Evolutionary conservation across 2,113 vertebrate species (phyloP).

Genomic region (Spermophilus dauricus): DNA sequence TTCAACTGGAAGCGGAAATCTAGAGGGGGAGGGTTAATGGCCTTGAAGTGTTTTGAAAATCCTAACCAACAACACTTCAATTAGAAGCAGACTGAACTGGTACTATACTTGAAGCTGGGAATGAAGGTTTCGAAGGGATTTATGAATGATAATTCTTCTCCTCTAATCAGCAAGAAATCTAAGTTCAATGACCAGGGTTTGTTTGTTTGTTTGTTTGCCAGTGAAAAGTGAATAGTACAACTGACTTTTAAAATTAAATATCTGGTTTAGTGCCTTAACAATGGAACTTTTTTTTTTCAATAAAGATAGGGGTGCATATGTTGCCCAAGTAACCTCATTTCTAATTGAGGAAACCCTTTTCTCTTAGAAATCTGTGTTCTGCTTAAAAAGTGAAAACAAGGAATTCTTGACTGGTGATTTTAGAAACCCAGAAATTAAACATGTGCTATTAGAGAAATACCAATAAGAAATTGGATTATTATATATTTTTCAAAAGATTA

Average conservation of each 20-base stretch:
- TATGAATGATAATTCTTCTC: constrained; percentile 25
- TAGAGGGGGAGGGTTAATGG: background rate
- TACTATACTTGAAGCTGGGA: background rate
- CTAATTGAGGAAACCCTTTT: background rate
- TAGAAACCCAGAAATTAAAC: constrained; percentile 33
- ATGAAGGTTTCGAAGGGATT: background rate
- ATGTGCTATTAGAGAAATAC: background rate
- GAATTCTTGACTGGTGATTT: background rate
- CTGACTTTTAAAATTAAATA: constrained; percentile 36
- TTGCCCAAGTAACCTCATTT: background rate
- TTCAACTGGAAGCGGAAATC: constrained; percentile 24
- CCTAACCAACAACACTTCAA: constrained; percentile 3
- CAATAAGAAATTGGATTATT: constrained; percentile 34
- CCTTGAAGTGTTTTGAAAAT: constrained; percentile 57
- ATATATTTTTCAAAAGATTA: constrained; percentile 54
- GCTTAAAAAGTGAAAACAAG: constrained; percentile 34
- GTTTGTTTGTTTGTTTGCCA: background rate
- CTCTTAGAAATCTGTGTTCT: constrained; percentile 35
- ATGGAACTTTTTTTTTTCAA: background rate
- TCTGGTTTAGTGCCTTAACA: constrained; percentile 43
- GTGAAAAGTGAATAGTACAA: constrained; percentile 36
- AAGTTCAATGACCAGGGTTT: background rate
- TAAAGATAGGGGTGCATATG: background rate
- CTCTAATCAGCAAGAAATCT: constrained; percentile 35
- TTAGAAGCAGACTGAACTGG: constrained; percentile 5